phyloP scores from a whole-genome alignment of 1,140 invertebrate genomes.

The Drosophila pseudoananassae region DNA sequence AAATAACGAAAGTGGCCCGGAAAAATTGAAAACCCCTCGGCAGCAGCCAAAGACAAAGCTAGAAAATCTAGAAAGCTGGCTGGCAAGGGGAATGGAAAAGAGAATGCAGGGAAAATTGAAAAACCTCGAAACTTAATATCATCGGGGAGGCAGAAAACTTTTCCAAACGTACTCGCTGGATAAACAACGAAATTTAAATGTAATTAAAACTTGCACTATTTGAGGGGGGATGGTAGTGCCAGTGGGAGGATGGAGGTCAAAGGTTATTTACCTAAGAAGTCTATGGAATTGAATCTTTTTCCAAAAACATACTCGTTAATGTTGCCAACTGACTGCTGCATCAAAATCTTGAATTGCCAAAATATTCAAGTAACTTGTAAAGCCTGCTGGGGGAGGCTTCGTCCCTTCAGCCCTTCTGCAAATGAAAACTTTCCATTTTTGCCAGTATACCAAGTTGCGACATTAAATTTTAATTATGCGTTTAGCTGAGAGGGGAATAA shows the following conservation, averaged over 20 bases:
- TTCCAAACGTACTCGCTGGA: neutral
- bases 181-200: conserved; percentile 12
- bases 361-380: no score
- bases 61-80: neutral
- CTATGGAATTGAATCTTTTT: neutral
- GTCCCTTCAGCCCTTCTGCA: neutral
- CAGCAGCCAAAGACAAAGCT: neutral
- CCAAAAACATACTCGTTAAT: neutral
- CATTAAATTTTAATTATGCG: conserved; percentile 43
- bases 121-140: conserved; percentile 1
- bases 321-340: no score
- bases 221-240: no score
- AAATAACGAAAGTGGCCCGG: no score
- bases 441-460: neutral
- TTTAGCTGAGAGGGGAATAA: conserved; percentile 2
- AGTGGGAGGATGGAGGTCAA: no score
- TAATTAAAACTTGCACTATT: conserved; percentile 27
- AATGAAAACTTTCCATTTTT: conserved; percentile 5
- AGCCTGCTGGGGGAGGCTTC: neutral
- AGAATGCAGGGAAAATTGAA: neutral
- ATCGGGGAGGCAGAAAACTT: neutral
- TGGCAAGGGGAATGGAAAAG: neutral
- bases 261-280: no score
- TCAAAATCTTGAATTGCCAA: conserved; percentile 1
- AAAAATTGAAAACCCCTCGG: no score